phyloP scores from a whole-genome alignment of 2,888 invertebrate species.

The Sinodicranocentrus sp. region DNA sequence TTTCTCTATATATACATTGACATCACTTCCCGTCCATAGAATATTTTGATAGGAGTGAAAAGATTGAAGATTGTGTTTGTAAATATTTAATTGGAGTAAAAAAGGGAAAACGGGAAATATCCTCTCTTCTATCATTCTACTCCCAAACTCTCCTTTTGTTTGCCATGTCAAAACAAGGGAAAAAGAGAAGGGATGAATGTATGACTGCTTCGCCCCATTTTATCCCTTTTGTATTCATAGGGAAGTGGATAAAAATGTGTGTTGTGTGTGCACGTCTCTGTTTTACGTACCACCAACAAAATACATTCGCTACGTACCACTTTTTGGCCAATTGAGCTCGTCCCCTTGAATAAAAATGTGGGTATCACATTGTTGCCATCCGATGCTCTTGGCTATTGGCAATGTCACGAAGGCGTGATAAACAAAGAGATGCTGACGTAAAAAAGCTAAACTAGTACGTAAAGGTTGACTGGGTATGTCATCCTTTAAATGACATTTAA shows the following conservation, averaged over 20 bases:
- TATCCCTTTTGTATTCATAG: slow-evolving; percentile 20
- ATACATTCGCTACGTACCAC: not conserved
- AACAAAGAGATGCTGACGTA: slow-evolving; percentile 35
- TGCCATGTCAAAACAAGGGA: slow-evolving; percentile 47
- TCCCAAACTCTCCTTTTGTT: slow-evolving; percentile 28
- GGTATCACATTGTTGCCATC: not conserved
- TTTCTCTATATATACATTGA: not conserved
- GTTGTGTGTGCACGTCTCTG: not conserved
- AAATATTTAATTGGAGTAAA: slow-evolving; percentile 59
- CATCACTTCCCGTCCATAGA: not conserved
- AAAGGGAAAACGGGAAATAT: slow-evolving; percentile 46
- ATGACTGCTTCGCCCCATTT: slow-evolving; percentile 7
- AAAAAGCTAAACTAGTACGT: slow-evolving; percentile 24
- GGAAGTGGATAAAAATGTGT: not conserved
- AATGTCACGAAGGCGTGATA: slow-evolving; percentile 30
- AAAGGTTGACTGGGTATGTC: slow-evolving; percentile 48
- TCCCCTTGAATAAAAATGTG: slow-evolving; percentile 3
- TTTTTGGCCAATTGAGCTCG: slow-evolving; percentile 15
- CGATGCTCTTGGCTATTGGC: slow-evolving; percentile 22
- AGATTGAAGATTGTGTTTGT: slow-evolving; percentile 54
- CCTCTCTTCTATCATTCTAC: slow-evolving; percentile 16
- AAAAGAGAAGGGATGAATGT: slow-evolving; percentile 42
- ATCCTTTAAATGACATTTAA: slow-evolving; percentile 42
- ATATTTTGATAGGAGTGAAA: slow-evolving; percentile 11
- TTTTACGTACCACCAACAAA: not conserved